phyloP scores from a whole-genome alignment of 2,888 invertebrate genomes.

The Leptinotarsa rubiginosa region DNA sequence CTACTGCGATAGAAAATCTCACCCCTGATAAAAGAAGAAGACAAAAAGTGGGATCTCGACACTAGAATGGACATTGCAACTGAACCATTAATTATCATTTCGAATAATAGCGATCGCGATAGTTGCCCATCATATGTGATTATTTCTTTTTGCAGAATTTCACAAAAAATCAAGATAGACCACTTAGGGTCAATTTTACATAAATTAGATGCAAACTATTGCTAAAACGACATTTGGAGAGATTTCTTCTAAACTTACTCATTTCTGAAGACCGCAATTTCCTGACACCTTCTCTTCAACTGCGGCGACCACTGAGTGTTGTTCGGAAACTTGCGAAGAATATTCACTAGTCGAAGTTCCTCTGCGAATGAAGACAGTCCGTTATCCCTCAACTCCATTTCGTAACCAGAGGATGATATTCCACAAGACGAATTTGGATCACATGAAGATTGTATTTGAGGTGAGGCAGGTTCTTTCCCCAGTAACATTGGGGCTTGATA shows the following conservation, averaged over 20 bases:
- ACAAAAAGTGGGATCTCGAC: too few relatives aligned
- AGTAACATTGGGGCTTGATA: neutral
- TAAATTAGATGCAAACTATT: neutral
- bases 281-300: neutral
- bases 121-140: too few relatives aligned
- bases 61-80: too few relatives aligned
- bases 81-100: too few relatives aligned
- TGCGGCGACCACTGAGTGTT: neutral
- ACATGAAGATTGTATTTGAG: neutral
- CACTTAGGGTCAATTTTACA: too few relatives aligned
- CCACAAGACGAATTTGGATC: neutral
- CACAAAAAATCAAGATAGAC: too few relatives aligned
- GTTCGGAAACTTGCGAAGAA: neutral
- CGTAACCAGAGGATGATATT: neutral
- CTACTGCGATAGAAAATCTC: too few relatives aligned
- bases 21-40: too few relatives aligned
- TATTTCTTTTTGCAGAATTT: too few relatives aligned
- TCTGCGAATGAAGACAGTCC: neutral
- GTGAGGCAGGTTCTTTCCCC: neutral
- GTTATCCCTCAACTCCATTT: neutral
- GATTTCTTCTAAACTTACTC: neutral
- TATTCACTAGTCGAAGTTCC: neutral
- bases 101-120: too few relatives aligned
- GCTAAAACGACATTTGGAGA: neutral
- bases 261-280: constrained; percentile 8